Evolutionary conservation across 2,888 invertebrate genomes (phyloP).

Genomic region (Anoncus sp.): DNA sequence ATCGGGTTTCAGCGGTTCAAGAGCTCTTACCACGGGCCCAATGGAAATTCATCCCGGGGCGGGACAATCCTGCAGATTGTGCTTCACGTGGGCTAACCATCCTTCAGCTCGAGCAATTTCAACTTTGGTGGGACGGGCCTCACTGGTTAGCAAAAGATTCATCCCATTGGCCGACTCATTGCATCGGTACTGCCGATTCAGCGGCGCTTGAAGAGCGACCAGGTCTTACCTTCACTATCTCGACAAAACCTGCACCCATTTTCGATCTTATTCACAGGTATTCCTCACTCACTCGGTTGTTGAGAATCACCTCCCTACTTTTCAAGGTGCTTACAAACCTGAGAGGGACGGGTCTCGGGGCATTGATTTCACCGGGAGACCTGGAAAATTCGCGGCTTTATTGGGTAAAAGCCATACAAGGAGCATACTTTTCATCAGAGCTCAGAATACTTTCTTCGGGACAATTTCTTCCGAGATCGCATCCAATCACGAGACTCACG

Average conservation of each 20-base stretch:
- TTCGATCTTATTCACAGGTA: slow-evolving; percentile 4
- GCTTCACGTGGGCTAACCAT: slow-evolving; percentile 2
- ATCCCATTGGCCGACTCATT: too few species aligned
- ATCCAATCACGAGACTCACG: slow-evolving; percentile 30
- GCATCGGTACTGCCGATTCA: neutral
- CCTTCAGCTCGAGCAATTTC: neutral
- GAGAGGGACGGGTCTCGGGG: neutral
- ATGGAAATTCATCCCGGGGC: neutral
- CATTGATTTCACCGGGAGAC: slow-evolving; percentile 1
- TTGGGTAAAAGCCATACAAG: slow-evolving; percentile 5
- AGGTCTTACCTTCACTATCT: neutral
- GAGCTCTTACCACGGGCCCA: neutral
- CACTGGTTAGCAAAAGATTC: neutral
- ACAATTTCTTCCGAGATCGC: neutral
- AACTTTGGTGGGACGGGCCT: slow-evolving; percentile 10
- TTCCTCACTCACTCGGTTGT: slow-evolving; percentile 7
- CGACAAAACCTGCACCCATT: neutral
- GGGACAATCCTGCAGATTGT: slow-evolving; percentile 7
- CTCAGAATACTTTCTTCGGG: neutral
- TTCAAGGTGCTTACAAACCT: neutral
- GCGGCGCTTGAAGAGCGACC: slow-evolving; percentile 18
- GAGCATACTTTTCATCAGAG: neutral
- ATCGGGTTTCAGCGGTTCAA: neutral
- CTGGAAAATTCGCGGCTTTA: slow-evolving; percentile 18
- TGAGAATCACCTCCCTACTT: slow-evolving; percentile 7